phyloP scores from a whole-genome alignment of 1,140 invertebrate species.

The Dendroctonus valens region DNA sequence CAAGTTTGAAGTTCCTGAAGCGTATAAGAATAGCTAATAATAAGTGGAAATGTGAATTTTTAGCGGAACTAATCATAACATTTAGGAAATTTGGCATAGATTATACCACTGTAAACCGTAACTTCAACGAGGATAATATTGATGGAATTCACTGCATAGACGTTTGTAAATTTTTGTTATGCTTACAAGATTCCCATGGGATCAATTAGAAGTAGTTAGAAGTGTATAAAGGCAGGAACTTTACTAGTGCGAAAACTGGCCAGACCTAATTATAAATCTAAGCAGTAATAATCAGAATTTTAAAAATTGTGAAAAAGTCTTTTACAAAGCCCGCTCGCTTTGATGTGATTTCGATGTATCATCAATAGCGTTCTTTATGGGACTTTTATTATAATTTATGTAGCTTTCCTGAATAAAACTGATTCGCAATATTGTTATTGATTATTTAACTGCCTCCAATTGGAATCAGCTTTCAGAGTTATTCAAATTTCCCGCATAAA shows the following conservation, averaged over 20 bases:
- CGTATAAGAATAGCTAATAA: slow-evolving; percentile 17
- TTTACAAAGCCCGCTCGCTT: too few species aligned
- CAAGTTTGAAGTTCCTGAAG: neutral
- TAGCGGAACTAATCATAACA: slow-evolving; percentile 10
- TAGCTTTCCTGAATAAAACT: too few species aligned
- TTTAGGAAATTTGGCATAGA: slow-evolving; percentile 10
- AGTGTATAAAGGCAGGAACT: neutral
- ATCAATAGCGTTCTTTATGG: too few species aligned
- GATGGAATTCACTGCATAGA: slow-evolving; percentile 27
- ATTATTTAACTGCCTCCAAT: too few species aligned
- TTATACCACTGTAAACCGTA: slow-evolving; percentile 6
- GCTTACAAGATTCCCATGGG: slow-evolving; percentile 27
- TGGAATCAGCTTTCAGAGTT: too few species aligned
- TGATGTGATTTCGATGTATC: too few species aligned
- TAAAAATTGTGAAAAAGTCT: too few species aligned
- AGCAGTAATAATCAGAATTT: too few species aligned
- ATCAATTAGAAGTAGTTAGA: slow-evolving; percentile 15
- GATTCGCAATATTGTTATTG: too few species aligned
- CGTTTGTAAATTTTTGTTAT: slow-evolving; percentile 28
- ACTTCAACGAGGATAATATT: slow-evolving; percentile 20
- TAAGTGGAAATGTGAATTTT: slow-evolving; percentile 25
- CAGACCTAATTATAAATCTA: too few species aligned
- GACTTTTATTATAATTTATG: too few species aligned
- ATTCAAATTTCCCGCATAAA: too few species aligned
- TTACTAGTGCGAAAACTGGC: neutral